These are phyloP conservation scores for Lysandra bellargus DNA, from an alignment of 2,888 invertebrate species.

Conservation along the genomic window DNA sequence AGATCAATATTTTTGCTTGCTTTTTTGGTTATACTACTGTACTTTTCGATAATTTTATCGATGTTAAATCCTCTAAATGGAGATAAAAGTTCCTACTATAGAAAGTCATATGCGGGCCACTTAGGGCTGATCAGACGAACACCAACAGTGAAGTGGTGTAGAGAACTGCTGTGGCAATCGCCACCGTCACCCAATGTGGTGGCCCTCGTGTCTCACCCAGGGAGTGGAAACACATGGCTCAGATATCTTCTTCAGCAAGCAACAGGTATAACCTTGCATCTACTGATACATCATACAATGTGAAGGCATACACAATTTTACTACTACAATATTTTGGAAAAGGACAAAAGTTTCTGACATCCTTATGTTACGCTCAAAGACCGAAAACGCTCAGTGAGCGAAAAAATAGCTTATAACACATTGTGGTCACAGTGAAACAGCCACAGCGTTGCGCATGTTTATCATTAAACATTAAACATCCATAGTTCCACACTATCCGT, in stretches of 20 bases:
- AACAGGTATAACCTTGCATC: constrained; percentile 78
- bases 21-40: constrained; percentile 60
- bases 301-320: no score
- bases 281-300: neutral
- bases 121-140: constrained; percentile 54
- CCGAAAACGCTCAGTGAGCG: no score
- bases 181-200: constrained; percentile 74
- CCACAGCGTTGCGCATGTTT: no score
- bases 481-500: no score
- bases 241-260: constrained; percentile 88
- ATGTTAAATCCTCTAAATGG: constrained; percentile 67
- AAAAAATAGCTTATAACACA: no score
- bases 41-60: constrained; percentile 69
- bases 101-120: constrained; percentile 56
- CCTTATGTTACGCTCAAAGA: no score
- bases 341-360: no score
- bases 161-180: constrained; percentile 67
- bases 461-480: no score
- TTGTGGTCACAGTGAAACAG: no score
- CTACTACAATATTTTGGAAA: no score
- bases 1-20: constrained; percentile 63
- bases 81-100: constrained; percentile 51
- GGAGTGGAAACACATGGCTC: constrained; percentile 93
- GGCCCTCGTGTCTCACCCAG: constrained; percentile 89
- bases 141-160: constrained; percentile 76